Evolutionary conservation across 2,113 vertebrate species (phyloP).

Genomic region (Setophaga kirtlandii): DNA sequence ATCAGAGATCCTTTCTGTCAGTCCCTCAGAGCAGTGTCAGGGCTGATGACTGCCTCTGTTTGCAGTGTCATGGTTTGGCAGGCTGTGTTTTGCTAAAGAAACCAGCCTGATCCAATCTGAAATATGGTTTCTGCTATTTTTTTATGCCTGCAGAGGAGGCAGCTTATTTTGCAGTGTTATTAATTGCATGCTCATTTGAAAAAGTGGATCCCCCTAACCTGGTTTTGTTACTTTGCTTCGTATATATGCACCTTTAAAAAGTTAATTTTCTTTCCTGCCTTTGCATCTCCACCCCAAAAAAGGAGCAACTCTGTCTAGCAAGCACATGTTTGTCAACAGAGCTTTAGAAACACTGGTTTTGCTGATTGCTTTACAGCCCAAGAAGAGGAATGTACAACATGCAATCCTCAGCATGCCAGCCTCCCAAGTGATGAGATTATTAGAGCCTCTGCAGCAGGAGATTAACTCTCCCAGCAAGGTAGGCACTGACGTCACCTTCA

Average conservation of each 20-base stretch:
- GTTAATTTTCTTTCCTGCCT: not conserved
- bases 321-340: not conserved
- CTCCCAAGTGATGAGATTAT: constrained; percentile 76
- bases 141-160: not conserved
- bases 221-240: not conserved
- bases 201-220: not conserved
- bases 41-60: not conserved
- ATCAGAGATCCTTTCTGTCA: not conserved
- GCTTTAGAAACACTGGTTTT: not conserved
- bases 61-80: not conserved
- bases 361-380: not conserved
- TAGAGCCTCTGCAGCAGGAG: constrained; percentile 51
- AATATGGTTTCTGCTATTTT: not conserved
- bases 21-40: not conserved
- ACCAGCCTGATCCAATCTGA: not conserved
- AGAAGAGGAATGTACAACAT: not conserved
- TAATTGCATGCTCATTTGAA: not conserved
- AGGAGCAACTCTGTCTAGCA: not conserved
- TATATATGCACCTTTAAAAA: not conserved
- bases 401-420: constrained; percentile 55
- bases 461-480: constrained; percentile 77
- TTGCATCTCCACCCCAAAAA: not conserved
- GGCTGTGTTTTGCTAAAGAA: not conserved
- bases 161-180: not conserved
- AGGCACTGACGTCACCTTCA: constrained; percentile 73